Percentiles rank a stretch among this genome's conserved stretches.
Conservation (phyloP, 2,797 vertebrate genomes). For the Rhyacichthys aspro region DNA sequence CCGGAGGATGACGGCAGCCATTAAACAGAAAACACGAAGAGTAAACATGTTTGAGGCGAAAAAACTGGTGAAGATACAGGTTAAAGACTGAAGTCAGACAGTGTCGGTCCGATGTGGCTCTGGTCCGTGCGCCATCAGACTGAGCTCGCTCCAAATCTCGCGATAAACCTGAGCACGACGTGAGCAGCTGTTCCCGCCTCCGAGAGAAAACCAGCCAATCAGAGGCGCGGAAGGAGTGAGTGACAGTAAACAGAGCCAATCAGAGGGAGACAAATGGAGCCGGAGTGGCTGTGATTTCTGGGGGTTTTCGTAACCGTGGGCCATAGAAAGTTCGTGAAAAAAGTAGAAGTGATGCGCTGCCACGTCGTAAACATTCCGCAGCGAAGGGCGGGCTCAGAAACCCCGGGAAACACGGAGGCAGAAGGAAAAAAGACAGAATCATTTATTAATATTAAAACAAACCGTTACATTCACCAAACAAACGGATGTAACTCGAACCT, state of each 20-base stretch:
- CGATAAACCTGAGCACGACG: not conserved
- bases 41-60: conserved; percentile 21
- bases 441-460: not conserved
- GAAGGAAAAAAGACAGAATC: not conserved
- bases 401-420: not conserved
- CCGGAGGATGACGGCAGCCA: conserved; percentile 13
- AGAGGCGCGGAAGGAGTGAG: accelerated
- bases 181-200: not conserved
- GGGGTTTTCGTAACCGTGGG: conserved; percentile 3
- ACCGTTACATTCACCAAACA: not conserved
- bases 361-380: conserved; percentile 66
- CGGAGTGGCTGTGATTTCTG: not conserved
- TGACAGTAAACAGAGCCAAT: conserved; percentile 60
- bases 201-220: conserved; percentile 44
- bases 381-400: not conserved
- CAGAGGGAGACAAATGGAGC: conserved; percentile 52
- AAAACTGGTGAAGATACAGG: too few relatives aligned
- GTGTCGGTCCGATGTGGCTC: not conserved
- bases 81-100: not conserved
- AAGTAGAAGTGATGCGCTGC: conserved; percentile 54
- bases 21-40: not conserved
- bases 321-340: conserved; percentile 65
- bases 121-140: not conserved
- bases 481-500: too few relatives aligned
- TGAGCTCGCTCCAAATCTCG: conserved; percentile 13